A percentile compares a stretch with the other conserved stretches of the same genome.
These are phyloP conservation scores for Gambelia wislizenii DNA, from an alignment of 2,797 vertebrate species.

Conservation along the genomic window DNA sequence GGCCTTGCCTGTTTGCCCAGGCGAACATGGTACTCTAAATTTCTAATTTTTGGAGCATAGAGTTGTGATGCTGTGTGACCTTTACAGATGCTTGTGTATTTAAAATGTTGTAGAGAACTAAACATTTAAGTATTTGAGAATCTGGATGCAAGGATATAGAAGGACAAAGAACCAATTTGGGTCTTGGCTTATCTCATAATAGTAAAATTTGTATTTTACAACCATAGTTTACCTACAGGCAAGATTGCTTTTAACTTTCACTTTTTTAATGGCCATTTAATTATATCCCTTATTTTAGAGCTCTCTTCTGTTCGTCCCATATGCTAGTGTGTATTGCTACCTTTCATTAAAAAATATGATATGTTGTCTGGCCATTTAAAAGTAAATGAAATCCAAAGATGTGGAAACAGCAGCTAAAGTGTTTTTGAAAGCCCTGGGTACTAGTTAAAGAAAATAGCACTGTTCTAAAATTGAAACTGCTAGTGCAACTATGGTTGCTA, in stretches of 20 bases:
- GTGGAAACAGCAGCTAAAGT: slow-evolving; percentile 17
- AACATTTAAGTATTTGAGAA: slow-evolving; percentile 16
- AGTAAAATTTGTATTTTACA: slow-evolving; percentile 35
- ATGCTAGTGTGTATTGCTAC: slow-evolving; percentile 22
- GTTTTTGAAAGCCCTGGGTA: slow-evolving; percentile 33
- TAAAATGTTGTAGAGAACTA: slow-evolving; percentile 1
- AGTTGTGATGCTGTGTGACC: not conserved
- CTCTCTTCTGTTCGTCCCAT: slow-evolving; percentile 37
- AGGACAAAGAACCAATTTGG: slow-evolving; percentile 28
- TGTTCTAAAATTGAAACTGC: slow-evolving; percentile 21
- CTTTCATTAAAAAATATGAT: slow-evolving; percentile 36
- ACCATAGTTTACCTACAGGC: slow-evolving; percentile 32
- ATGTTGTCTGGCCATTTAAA: slow-evolving; percentile 31
- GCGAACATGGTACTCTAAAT: too few species aligned
- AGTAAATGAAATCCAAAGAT: slow-evolving; percentile 36
- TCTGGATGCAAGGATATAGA: slow-evolving; percentile 24
- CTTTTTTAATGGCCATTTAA: slow-evolving; percentile 33
- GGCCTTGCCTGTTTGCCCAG: too few species aligned
- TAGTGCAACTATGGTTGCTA: not conserved
- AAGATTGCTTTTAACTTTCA: slow-evolving; percentile 33
- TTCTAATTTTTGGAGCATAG: not conserved
- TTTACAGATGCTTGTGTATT: not conserved
- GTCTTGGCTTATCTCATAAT: slow-evolving; percentile 25
- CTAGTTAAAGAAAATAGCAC: slow-evolving; percentile 27
- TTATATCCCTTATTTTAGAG: slow-evolving; percentile 42